Conservation (phyloP, 2,888 invertebrate genomes). For the Ernsta delagoae region DNA sequence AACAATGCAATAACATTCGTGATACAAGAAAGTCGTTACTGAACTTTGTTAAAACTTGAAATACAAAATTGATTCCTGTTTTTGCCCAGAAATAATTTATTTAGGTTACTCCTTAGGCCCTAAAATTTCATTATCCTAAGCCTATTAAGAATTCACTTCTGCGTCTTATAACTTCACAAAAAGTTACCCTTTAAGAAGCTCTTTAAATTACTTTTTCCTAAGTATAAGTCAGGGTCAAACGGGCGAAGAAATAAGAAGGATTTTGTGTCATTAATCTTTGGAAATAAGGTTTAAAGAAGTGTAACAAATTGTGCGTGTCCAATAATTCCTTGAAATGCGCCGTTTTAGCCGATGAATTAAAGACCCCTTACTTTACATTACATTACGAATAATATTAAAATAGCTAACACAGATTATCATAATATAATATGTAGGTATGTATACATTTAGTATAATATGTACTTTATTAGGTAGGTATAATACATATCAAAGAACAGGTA, state of each 20-base stretch:
- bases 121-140: conserved; percentile 20
- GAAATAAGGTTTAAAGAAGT: conserved; percentile 52
- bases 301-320: conserved; percentile 40
- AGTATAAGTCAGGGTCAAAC: conserved; percentile 38
- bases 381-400: no score
- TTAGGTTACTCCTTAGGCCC: neutral
- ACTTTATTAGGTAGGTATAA: no score
- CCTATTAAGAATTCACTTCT: conserved; percentile 14
- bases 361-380: no score
- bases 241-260: conserved; percentile 44
- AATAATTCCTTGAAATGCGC: conserved; percentile 5
- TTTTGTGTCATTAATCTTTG: conserved; percentile 55
- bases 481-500: no score
- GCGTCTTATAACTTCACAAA: conserved; percentile 7
- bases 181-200: neutral
- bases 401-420: no score
- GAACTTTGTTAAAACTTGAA: neutral
- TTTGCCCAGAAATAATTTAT: neutral
- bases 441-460: no score
- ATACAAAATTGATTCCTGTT: conserved; percentile 1
- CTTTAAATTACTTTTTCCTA: conserved; percentile 18
- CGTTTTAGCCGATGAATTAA: neutral
- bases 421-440: no score
- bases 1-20: neutral
- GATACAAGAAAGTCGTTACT: neutral